phyloP scores from a whole-genome alignment of 1,140 invertebrate species.

The Pentalonia nigronervosa region DNA sequence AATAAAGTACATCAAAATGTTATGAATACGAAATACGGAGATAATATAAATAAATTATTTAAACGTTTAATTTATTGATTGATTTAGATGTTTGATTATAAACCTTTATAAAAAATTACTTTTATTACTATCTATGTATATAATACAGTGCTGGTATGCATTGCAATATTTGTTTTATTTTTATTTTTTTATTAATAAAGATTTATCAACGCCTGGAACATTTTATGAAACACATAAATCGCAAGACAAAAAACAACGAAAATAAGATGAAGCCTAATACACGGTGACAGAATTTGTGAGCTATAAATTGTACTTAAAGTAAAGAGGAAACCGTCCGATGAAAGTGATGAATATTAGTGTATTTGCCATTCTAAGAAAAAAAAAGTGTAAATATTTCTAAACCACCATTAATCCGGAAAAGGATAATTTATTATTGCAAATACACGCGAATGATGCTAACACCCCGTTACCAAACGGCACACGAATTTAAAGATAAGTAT shows the following conservation, averaged over 20 bases:
- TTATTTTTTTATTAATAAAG: slow-evolving; percentile 14
- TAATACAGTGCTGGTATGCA: neutral
- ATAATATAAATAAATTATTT: slow-evolving; percentile 2
- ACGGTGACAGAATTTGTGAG: slow-evolving; percentile 50
- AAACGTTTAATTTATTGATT: neutral
- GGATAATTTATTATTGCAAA: slow-evolving; percentile 3
- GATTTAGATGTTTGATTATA: neutral
- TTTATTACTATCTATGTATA: neutral
- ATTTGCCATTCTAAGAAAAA: neutral
- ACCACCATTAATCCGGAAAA: slow-evolving; percentile 12
- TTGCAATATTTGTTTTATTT: slow-evolving; percentile 30
- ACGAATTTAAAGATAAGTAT: neutral
- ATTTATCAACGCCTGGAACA: slow-evolving; percentile 43
- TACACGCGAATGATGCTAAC: neutral
- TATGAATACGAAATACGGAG: neutral
- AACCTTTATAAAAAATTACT: neutral
- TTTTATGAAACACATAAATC: slow-evolving; percentile 52
- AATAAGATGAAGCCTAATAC: slow-evolving; percentile 50
- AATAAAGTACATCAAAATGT: neutral
- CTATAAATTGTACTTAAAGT: slow-evolving; percentile 52
- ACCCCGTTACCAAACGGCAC: neutral
- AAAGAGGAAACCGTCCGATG: slow-evolving; percentile 23
- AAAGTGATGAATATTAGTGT: slow-evolving; percentile 40
- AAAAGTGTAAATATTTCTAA: slow-evolving; percentile 46
- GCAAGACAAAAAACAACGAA: slow-evolving; percentile 40